A percentile compares a stretch with the other conserved stretches of the same genome.
Evolutionary conservation across 53 echinoderm and acorn worm species (phyloP).

Genomic region (Hippasteria phrygiana): DNA sequence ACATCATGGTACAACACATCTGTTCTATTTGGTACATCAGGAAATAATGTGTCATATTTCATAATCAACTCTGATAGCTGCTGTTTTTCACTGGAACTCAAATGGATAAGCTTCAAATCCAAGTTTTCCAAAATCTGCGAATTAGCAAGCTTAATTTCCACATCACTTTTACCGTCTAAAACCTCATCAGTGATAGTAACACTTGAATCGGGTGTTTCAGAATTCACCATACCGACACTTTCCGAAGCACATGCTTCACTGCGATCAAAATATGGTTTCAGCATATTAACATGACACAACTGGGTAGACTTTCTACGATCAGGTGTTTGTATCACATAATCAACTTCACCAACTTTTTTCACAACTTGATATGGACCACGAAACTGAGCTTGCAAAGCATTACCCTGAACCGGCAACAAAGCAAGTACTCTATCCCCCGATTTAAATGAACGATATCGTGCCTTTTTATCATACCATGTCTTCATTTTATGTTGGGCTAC

Average conservation of each 20-base stretch:
- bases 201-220: neutral
- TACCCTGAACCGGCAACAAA: slow-evolving; percentile 56
- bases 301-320: slow-evolving; percentile 50
- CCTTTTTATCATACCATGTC: slow-evolving; percentile 51
- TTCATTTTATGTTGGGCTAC: slow-evolving; percentile 65
- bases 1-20: slow-evolving; percentile 58
- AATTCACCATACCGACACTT: neutral
- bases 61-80: slow-evolving; percentile 50
- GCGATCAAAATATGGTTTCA: slow-evolving; percentile 55
- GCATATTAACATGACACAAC: slow-evolving; percentile 79
- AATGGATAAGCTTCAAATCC: slow-evolving; percentile 60
- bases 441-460: slow-evolving; percentile 38
- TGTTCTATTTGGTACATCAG: slow-evolving; percentile 61
- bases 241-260: neutral
- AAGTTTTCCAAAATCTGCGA: slow-evolving; percentile 50
- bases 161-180: neutral
- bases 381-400: slow-evolving; percentile 55
- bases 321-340: slow-evolving; percentile 64
- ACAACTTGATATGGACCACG: slow-evolving; percentile 62
- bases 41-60: slow-evolving; percentile 29
- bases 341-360: slow-evolving; percentile 53
- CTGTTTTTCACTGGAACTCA: slow-evolving; percentile 16
- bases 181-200: neutral
- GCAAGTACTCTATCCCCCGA: slow-evolving; percentile 71
- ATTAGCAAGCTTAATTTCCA: slow-evolving; percentile 28